Base-by-base conservation (phyloP, 2,888 invertebrate species). In the Euclidia mi region DNA sequence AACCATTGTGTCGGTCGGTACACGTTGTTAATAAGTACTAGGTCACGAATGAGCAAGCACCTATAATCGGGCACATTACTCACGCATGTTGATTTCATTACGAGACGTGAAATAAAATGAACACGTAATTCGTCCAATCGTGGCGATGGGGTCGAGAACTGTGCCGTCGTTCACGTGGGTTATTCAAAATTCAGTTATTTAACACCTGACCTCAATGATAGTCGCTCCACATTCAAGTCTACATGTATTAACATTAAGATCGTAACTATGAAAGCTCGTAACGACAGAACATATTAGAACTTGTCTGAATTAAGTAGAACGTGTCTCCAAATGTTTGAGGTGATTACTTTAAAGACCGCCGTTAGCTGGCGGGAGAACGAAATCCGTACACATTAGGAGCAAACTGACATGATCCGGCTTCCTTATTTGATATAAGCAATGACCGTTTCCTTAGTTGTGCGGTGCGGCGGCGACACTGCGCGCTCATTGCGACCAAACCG, bases 231-330 rank as follows among this genome's bases (percentile, higher is more conserved):
- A 62, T 63, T 69, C 60, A 43, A 41, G 31, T 58, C 57, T 10
- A 57, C 67, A 60, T 72, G 63, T 56, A 58, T 58, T 53, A 61
- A 56, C 69, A 72, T 65, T 62, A 72, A 76, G 70, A 59, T 42
- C 62, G 63, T 53, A 57, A 65, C 70, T 71, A 74, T 75, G 69
- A 73, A 68, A 75, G 67, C 70, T 56, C 60, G 65, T 76, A 78
- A 78, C 71, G 73, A 71, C 66, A 51, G 68, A 78, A 81, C 76
- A 74, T 81, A 81, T 85, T 83, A 81, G 79, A 78, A 79, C 70
- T 71, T 76, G 65, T 70, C 66, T 72, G 63, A 82, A 84, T 85
- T 81, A 82, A 78, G 70, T 69, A 67, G 71, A 74, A 79, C 79
- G 75, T 75, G 79, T 77, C 81, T 72, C 70, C 64, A 69, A 78